phyloP scores from a whole-genome alignment of 2,888 invertebrate species.

The Tortricodes alternella region DNA sequence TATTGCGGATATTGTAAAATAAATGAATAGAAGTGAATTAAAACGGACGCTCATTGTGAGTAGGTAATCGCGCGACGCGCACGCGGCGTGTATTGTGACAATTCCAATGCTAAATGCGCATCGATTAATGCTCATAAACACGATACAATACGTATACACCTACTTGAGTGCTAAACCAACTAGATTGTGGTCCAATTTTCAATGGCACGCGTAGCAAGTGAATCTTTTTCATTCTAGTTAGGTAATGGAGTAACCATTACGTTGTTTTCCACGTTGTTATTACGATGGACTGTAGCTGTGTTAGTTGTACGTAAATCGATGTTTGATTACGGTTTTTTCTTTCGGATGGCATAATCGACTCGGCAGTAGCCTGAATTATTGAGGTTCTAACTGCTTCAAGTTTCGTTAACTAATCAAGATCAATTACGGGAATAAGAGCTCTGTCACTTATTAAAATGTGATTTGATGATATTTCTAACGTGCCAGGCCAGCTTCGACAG shows the following conservation, averaged over 20 bases:
- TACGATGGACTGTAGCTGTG: constrained; percentile 7
- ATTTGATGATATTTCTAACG: too few species aligned
- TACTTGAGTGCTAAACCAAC: not conserved
- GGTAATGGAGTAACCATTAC: constrained; percentile 24
- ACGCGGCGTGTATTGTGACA: constrained; percentile 52
- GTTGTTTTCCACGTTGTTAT: constrained; percentile 20
- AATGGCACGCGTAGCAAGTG: constrained; percentile 7
- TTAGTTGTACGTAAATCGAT: constrained; percentile 10
- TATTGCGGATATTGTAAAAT: constrained; percentile 10
- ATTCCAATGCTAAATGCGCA: constrained; percentile 51
- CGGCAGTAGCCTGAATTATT: not conserved
- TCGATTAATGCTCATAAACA: constrained; percentile 42
- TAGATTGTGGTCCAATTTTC: constrained; percentile 4
- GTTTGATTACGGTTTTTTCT: constrained; percentile 4
- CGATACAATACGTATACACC: not conserved
- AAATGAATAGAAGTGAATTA: not conserved
- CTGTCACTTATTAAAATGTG: too few species aligned
- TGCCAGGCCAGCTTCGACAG: too few species aligned
- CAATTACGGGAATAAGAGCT: too few species aligned
- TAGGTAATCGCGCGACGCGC: constrained; percentile 39
- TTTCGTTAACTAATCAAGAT: too few species aligned
- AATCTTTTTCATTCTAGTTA: constrained; percentile 18
- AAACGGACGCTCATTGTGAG: constrained; percentile 46
- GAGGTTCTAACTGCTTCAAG: not conserved
- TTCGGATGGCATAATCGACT: not conserved